A percentile compares a stretch with the other conserved stretches of the same genome.
phyloP scores from a whole-genome alignment of 2,113 vertebrate species.

The Bos indicus region DNA sequence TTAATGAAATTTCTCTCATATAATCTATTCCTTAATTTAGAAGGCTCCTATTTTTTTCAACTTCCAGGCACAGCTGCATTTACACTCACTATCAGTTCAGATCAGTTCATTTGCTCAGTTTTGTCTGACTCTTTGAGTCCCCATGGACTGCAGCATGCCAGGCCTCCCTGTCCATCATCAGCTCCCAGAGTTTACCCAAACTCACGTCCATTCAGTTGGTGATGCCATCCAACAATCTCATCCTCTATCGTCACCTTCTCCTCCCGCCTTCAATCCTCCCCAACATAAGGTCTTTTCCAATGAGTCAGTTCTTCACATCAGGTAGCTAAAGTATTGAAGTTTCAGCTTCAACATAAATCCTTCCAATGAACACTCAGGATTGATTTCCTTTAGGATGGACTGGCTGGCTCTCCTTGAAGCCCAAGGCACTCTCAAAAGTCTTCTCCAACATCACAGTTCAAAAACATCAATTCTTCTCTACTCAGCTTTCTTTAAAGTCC shows the following conservation, averaged over 20 bases:
- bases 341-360: background rate
- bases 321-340: background rate
- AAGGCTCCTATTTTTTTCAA: background rate
- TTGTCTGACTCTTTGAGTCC: background rate
- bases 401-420: background rate
- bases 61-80: background rate
- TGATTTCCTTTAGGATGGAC: background rate
- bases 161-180: background rate
- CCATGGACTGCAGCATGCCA: background rate
- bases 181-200: background rate
- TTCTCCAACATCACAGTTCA: background rate
- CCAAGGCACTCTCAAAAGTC: background rate
- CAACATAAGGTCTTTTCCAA: background rate
- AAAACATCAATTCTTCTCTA: background rate
- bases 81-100: background rate
- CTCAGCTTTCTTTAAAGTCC: background rate
- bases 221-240: background rate
- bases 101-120: background rate
- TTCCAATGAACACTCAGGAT: background rate
- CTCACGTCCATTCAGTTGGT: background rate
- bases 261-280: background rate
- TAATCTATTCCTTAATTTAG: background rate
- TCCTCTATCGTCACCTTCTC: accelerated
- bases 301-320: background rate
- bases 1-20: slow-evolving; percentile 58